Evolutionary conservation across 2,113 vertebrate genomes (phyloP).

Genomic region (Aptenodytes forsteri): DNA sequence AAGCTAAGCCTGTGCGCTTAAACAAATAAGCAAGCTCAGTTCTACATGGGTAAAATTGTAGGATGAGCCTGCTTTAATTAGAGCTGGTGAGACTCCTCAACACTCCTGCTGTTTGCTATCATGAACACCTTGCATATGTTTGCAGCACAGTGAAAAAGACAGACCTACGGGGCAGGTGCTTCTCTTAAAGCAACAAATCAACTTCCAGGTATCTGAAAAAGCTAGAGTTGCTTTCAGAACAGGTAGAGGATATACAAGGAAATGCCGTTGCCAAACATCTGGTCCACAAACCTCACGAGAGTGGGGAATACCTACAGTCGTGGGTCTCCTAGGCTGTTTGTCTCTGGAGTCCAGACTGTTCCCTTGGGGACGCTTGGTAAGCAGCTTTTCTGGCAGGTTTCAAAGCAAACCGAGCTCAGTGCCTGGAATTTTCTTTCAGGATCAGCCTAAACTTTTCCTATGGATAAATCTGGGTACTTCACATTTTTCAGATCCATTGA

Average conservation of each 20-base stretch:
- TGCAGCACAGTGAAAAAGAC: constrained; percentile 20
- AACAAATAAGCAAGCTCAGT: constrained; percentile 53
- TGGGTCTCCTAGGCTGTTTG: background rate
- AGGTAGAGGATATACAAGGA: background rate
- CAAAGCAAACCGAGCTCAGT: background rate
- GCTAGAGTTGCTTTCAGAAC: background rate
- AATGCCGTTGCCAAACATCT: background rate
- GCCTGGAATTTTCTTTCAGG: background rate
- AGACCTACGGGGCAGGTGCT: constrained; percentile 45
- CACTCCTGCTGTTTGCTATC: constrained; percentile 61
- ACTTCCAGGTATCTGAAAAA: constrained; percentile 33
- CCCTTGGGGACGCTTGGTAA: background rate
- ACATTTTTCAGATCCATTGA: background rate
- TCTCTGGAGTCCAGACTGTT: background rate
- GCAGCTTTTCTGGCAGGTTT: background rate
- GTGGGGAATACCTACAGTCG: background rate
- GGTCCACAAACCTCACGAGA: background rate
- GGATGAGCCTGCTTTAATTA: constrained; percentile 68
- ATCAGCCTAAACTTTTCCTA: background rate
- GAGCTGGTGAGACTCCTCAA: constrained; percentile 50
- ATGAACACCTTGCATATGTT: constrained; percentile 58
- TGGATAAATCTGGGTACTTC: background rate
- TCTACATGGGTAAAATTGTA: constrained; percentile 64
- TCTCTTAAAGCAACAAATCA: constrained; percentile 51
- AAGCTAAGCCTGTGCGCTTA: constrained; percentile 47